These are phyloP conservation scores for Crotalus tigris DNA, from an alignment of 2,113 vertebrate species.

Conservation along the genomic window DNA sequence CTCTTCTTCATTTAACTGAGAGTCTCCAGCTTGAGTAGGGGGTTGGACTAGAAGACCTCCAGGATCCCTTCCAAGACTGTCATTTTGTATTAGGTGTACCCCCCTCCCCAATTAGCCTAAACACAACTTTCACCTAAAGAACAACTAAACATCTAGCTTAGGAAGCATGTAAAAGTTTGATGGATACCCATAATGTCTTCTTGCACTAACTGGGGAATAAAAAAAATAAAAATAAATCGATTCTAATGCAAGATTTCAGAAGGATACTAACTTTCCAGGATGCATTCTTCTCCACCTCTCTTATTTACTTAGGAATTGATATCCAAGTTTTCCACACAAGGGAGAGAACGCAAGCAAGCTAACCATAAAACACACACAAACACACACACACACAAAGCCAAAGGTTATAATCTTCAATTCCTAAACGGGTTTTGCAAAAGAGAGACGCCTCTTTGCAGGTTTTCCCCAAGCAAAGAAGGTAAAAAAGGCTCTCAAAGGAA, in stretches of 20 bases:
- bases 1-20: background rate
- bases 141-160: background rate
- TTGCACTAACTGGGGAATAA: fast-evolving
- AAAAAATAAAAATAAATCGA: constrained; percentile 1
- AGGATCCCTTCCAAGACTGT: background rate
- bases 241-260: background rate
- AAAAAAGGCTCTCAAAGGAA: background rate
- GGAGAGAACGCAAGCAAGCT: background rate
- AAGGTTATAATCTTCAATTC: background rate
- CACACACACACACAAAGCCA: background rate
- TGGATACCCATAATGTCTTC: constrained; percentile 1
- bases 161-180: background rate
- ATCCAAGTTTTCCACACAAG: fast-evolving
- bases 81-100: background rate
- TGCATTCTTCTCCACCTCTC: constrained; percentile 21
- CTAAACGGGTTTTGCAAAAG: background rate
- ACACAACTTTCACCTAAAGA: background rate
- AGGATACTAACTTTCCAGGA: constrained; percentile 18
- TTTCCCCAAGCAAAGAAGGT: background rate
- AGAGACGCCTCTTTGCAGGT: background rate
- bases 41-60: background rate
- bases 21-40: no score
- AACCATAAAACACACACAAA: background rate
- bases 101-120: background rate
- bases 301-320: constrained; percentile 26